Conservation (phyloP, 2,888 invertebrate genomes). For the Drosophila anomalipes region DNA sequence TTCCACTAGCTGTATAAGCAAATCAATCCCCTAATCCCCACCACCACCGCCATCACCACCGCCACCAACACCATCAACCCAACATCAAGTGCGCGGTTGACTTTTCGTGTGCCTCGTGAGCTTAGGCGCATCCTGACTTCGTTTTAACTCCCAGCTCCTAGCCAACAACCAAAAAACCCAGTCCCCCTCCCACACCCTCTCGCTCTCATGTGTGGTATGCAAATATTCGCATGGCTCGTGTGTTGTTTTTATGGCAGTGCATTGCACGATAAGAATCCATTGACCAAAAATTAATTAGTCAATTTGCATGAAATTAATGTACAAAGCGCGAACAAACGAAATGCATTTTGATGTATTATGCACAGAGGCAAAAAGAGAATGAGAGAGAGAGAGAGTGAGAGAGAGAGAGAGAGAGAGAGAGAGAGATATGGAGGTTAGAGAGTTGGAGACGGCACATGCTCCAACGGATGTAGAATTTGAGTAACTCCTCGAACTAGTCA, state of each 20-base stretch:
- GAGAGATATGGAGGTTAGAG: background rate
- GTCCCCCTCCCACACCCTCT: constrained; percentile 9
- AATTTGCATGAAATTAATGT: constrained; percentile 82
- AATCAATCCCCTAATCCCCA: background rate
- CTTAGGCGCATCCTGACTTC: constrained; percentile 49
- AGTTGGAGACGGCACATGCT: constrained; percentile 13
- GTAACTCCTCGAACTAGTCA: background rate
- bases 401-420: background rate
- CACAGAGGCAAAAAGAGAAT: background rate
- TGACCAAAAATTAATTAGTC: constrained; percentile 82
- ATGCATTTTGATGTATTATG: constrained; percentile 60
- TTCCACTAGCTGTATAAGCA: background rate
- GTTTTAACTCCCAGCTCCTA: constrained; percentile 7
- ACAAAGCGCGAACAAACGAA: constrained; percentile 79
- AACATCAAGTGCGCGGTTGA: constrained; percentile 57
- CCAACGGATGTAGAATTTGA: constrained; percentile 25
- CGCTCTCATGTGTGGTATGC: constrained; percentile 3
- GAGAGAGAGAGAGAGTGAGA: no score
- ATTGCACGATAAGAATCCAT: constrained; percentile 80
- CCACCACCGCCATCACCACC: background rate
- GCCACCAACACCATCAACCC: background rate
- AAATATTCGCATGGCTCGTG: constrained; percentile 50
- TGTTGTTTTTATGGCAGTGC: constrained; percentile 59
- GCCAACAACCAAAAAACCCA: background rate
- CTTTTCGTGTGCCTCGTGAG: constrained; percentile 29